Base-by-base conservation (phyloP, 2,888 invertebrate species). In the Linnaemya tessellans region DNA sequence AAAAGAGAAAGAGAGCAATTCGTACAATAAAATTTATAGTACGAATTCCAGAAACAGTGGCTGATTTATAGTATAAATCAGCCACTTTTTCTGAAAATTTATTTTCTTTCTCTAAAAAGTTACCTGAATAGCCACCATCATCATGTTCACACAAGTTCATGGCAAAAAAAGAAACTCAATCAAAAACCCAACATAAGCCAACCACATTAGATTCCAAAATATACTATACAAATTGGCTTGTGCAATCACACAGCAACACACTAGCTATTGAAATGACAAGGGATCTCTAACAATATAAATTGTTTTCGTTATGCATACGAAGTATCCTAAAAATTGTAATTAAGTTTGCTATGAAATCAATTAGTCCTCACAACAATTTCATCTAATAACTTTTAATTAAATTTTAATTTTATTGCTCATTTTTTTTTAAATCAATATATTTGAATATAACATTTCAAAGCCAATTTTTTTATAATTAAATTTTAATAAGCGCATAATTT, bases 401-500 rank as follows among this genome's bases (percentile, higher is more conserved):
- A 56, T 54, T 56, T 11, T 35, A 18, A 65, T 56, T 65, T 43
- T 11, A n/a, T 35, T 10, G 5, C 9, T 62, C 35, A 30, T 15
- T 54, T 54, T 46, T 56, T 0, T n/a, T 4, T 3, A 38, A 15
- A 30, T 46, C 20, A 18, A 13, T 30, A 22, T 51, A 13, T 13
- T 43, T 74, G 30, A 30, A 38, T 15, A 11, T 67, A 30, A 35
- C 62, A 49, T 35, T 38, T 3, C 11, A 43, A 67, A 78, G 68
- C 38, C 38, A 41, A 38, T 60, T 62, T 35, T 60, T 25, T 60
- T n/a, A 25, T 51, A 68, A 51, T 51, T 51, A 60, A 49, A 68
- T 60, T 70, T 68, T 78, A 70, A 41, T 78, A 25, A 68, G 9
- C 25, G 13, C 25, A 60, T 70, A 18, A 41, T 70, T 58, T 70